phyloP scores from a whole-genome alignment of 2,888 invertebrate species.

The Thumatha senex region DNA sequence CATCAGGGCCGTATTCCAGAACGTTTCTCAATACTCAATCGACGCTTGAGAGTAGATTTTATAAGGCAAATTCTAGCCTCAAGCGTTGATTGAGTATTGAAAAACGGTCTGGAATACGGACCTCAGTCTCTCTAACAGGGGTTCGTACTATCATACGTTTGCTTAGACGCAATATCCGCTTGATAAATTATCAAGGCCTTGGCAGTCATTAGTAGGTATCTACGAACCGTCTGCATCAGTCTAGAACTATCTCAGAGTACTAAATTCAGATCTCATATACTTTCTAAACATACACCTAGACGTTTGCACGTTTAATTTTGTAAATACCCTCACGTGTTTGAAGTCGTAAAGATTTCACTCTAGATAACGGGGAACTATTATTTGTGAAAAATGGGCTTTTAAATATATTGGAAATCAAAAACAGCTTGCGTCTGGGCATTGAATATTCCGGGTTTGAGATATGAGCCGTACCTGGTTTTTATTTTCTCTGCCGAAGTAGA shows the following conservation, averaged over 20 bases:
- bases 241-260: not conserved
- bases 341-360: not conserved
- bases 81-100: too few species aligned
- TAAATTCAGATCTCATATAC: not conserved
- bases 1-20: too few species aligned
- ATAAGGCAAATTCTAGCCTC: too few species aligned
- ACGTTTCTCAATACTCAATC: too few species aligned
- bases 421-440: not conserved
- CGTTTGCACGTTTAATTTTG: not conserved
- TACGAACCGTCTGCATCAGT: not conserved
- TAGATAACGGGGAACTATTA: slow-evolving; percentile 1
- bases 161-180: too few species aligned
- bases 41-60: too few species aligned
- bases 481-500: too few species aligned
- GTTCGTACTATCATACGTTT: too few species aligned
- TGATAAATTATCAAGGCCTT: not conserved
- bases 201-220: not conserved
- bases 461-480: too few species aligned
- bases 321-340: not conserved
- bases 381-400: not conserved
- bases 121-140: too few species aligned
- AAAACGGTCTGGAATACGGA: too few species aligned
- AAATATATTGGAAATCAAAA: not conserved
- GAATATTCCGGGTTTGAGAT: too few species aligned
- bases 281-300: not conserved